Evolutionary conservation across 37 sponge, comb jelly and placozoan genomes (phyloP).

Genomic region (Agelas oroides): DNA sequence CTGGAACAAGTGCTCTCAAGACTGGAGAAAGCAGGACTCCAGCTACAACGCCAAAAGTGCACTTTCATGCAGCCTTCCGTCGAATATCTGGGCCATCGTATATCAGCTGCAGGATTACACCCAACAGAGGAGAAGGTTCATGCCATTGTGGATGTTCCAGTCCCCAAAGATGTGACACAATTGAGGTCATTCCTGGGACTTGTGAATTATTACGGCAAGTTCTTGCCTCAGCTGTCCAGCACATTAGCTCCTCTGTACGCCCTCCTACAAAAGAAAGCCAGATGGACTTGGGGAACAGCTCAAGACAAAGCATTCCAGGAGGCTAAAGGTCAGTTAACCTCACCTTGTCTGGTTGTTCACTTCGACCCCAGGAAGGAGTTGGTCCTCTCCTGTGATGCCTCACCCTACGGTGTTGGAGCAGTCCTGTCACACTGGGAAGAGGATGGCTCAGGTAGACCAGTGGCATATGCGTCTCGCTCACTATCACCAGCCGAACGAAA

Average conservation of each 20-base stretch:
- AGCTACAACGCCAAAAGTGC: constrained; percentile 1
- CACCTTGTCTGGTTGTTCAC: constrained; percentile 1
- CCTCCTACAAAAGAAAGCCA: constrained; percentile 1
- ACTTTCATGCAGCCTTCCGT: constrained; percentile 1
- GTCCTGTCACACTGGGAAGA: background rate
- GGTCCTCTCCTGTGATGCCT: background rate
- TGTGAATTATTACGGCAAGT: background rate
- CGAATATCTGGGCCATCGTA: constrained; percentile 18
- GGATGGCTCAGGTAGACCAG: constrained; percentile 6
- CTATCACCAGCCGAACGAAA: background rate
- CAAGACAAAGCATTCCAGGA: constrained; percentile 5
- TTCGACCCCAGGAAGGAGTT: background rate
- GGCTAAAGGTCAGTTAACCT: background rate
- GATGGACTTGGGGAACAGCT: background rate
- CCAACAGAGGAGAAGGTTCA: background rate
- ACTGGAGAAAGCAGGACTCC: background rate
- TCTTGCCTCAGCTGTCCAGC: constrained; percentile 13
- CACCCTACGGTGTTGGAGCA: too few species aligned
- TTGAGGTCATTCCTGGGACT: too few species aligned
- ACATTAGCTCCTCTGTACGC: constrained; percentile 14
- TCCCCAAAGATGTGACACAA: constrained; percentile 1
- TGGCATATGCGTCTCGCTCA: constrained; percentile 13
- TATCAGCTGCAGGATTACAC: background rate
- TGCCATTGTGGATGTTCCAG: constrained; percentile 3
- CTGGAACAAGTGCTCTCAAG: constrained; percentile 7